These are phyloP conservation scores for Calypte anna DNA, from an alignment of 2,113 vertebrate species.

Conservation along the genomic window DNA sequence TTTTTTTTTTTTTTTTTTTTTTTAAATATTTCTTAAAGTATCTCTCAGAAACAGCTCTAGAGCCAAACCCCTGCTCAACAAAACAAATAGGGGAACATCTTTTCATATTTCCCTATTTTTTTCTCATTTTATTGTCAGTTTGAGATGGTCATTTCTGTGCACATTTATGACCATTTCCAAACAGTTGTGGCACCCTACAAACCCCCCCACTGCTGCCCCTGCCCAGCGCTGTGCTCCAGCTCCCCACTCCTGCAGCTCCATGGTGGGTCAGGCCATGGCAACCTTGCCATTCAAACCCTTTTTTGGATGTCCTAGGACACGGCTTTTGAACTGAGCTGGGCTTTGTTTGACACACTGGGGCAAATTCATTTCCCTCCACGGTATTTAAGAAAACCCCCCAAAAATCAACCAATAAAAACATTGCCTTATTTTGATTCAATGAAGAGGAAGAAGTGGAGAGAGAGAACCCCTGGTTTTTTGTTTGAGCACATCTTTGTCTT, in stretches of 20 bases:
- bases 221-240: conserved; percentile 18
- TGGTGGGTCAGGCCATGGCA: not conserved
- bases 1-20: not conserved
- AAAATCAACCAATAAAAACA: not conserved
- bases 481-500: not conserved
- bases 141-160: conserved; percentile 61
- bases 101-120: conserved; percentile 72
- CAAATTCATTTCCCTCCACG: not conserved
- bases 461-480: conserved; percentile 3
- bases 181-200: conserved; percentile 59
- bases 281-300: not conserved
- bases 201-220: not conserved
- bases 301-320: not conserved
- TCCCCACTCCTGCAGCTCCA: not conserved
- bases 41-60: not conserved
- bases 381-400: not conserved
- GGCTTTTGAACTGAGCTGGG: not conserved
- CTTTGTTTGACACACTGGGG: not conserved
- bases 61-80: conserved; percentile 12
- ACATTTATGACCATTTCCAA: conserved; percentile 72
- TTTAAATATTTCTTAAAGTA: not conserved
- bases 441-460: not conserved
- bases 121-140: conserved; percentile 64
- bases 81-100: conserved; percentile 44
- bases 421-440: not conserved